A percentile compares a stretch with the other conserved stretches of the same genome.
These are phyloP conservation scores for Caenorhabditis inopinata DNA, from an alignment of 1,140 invertebrate species.

Conservation along the genomic window DNA sequence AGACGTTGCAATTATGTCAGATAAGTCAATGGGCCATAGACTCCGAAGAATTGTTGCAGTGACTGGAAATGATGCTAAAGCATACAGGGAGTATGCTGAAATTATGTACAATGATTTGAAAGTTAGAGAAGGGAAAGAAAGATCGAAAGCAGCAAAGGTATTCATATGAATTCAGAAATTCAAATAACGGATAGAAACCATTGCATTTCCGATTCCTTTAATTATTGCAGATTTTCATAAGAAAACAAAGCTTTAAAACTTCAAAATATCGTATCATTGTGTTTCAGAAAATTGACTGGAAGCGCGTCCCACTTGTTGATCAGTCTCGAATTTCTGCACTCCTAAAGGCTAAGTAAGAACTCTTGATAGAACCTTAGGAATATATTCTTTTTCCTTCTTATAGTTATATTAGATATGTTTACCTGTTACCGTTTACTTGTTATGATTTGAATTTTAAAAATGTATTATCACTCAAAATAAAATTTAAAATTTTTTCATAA, in stretches of 20 bases:
- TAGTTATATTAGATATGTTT: not conserved
- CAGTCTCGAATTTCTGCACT: not conserved
- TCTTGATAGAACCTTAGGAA: not conserved
- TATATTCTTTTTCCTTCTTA: not conserved
- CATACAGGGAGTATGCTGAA: not conserved
- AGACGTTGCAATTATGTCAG: not conserved
- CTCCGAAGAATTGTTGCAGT: not conserved
- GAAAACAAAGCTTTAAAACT: too few species aligned
- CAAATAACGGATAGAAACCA: too few species aligned
- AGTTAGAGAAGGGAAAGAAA: not conserved
- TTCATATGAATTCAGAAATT: not conserved
- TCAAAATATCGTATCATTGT: too few species aligned
- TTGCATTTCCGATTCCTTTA: too few species aligned
- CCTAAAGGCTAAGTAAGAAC: not conserved
- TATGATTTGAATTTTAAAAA: too few species aligned
- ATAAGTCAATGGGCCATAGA: conserved; percentile 9
- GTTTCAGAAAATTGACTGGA: not conserved
- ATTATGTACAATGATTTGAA: not conserved
- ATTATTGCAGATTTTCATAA: too few species aligned
- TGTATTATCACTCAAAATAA: too few species aligned
- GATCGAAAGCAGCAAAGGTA: not conserved
- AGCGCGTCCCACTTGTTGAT: not conserved
- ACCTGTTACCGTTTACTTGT: too few species aligned
- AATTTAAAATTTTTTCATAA: too few species aligned
- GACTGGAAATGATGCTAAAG: not conserved